These are phyloP conservation scores for Argopecten irradians DNA, from an alignment of 1,140 invertebrate genomes.

Conservation along the genomic window DNA sequence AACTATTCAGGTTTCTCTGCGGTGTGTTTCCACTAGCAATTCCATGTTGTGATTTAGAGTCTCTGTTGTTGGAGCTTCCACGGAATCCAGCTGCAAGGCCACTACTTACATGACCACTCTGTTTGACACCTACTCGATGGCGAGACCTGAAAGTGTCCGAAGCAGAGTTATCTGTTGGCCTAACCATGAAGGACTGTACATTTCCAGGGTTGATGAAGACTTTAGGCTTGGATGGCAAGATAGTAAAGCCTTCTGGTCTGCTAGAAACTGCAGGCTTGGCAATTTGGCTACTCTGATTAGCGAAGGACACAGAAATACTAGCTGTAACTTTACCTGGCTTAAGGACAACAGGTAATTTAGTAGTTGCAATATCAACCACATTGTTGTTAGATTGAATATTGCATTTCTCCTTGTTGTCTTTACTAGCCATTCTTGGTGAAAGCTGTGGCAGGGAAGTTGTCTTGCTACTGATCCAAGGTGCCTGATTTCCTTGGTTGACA, in stretches of 20 bases:
- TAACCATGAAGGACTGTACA: neutral
- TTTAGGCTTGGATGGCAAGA: constrained; percentile 6
- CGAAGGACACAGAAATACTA: neutral
- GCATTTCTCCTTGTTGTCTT: neutral
- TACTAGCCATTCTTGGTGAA: neutral
- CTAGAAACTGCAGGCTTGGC: neutral
- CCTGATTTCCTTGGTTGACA: neutral
- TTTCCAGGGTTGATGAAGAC: neutral
- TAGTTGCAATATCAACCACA: neutral
- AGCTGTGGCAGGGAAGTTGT: neutral
- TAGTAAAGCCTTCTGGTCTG: neutral
- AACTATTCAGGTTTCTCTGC: neutral
- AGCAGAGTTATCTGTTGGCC: neutral
- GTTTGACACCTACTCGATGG: neutral
- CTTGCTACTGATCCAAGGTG: neutral
- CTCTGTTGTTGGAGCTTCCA: neutral
- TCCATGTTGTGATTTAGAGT: neutral
- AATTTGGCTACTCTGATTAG: neutral
- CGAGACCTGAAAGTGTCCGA: neutral
- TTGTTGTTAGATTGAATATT: neutral
- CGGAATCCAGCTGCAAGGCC: constrained; percentile 19
- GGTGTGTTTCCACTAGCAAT: neutral
- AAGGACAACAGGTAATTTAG: neutral
- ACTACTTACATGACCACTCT: neutral
- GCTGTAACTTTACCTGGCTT: neutral